Percentiles rank a stretch among this genome's conserved stretches.
These are phyloP conservation scores for Temnothorax curvispinosus DNA, from an alignment of 1,140 invertebrate genomes.

Conservation along the genomic window DNA sequence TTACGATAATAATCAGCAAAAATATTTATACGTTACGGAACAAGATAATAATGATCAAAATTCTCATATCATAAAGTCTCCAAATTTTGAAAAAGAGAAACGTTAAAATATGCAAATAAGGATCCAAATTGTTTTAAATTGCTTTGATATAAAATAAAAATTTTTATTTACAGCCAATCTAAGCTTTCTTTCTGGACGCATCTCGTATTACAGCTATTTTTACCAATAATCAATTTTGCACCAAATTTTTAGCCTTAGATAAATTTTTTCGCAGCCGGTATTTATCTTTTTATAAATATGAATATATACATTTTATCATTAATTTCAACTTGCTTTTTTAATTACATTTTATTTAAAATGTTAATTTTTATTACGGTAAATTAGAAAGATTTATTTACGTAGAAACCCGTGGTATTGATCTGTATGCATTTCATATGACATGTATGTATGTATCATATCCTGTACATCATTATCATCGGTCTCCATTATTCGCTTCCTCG, in stretches of 20 bases:
- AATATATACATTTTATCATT: background rate
- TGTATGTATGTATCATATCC: background rate
- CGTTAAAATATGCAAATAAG: background rate
- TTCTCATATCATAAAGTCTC: background rate
- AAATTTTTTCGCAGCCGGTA: background rate
- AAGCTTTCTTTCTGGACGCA: background rate
- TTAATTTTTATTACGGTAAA: background rate
- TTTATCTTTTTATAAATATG: background rate
- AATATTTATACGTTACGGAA: background rate
- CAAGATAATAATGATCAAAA: background rate
- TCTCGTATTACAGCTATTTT: background rate
- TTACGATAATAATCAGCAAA: background rate
- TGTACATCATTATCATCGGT: background rate
- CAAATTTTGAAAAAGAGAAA: background rate
- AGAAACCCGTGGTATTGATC: background rate
- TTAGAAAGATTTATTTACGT: background rate
- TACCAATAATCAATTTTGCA: background rate
- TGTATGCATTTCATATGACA: background rate
- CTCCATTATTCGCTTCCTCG: background rate
- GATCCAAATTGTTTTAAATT: background rate
- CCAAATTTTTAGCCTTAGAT: background rate
- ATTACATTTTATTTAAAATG: background rate
- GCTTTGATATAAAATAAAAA: background rate
- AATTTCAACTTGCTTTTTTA: background rate
- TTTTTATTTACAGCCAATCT: background rate